Evolutionary conservation across 2,797 vertebrate genomes (phyloP), one percentile per base, ranked within the genome.

Genomic region (Schizopygopsis pylzovi): DNA sequence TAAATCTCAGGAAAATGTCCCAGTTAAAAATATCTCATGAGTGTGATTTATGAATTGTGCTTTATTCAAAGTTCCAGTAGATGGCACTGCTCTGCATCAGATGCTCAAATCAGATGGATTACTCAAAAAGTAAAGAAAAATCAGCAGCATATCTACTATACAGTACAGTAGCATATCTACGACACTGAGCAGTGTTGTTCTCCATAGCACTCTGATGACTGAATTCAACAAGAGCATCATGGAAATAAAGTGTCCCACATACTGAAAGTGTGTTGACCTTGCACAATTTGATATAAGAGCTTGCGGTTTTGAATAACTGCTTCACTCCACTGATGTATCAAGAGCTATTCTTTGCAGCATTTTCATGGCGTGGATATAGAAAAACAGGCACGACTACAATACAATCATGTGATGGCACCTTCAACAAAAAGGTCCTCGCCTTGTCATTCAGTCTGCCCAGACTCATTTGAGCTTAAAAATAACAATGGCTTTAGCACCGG

Each of bases 1-100:
- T 28, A 49, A 5, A 49, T 10, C 28, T 37, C 28, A 81, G 18
- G 8, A 81, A 22, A n/a, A n/a, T n/a, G 9, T 59, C 56, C 22
- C 3, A n/a, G 22, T 11, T 59, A 10, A 59, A n/a, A 4, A 59
- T 59, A 61, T 61, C 2, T 25, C 0, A 61, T 25, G n/a, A 61
- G 12, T 61, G 59, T 43, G 3, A 76, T 63, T 47, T 43, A 11
- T 16, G 18, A 33, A 47, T 56, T 81, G 56, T 82, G 33, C 6
- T 71, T 81, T 28, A 75, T 56, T n/a, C 16, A 67, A n/a, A 22
- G 1, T 41, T 59, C 45, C 89, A 89, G 83, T 79, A 89, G 89
- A 83, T 85, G 89, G 83, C 87, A 65, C 25, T 88, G 71, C 54
- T 85, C n/a, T 61, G 86, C 85, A 89, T 25, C 28, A n/a, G 18